Conservation (phyloP, 2,888 invertebrate species). For the Patella pellucida region DNA sequence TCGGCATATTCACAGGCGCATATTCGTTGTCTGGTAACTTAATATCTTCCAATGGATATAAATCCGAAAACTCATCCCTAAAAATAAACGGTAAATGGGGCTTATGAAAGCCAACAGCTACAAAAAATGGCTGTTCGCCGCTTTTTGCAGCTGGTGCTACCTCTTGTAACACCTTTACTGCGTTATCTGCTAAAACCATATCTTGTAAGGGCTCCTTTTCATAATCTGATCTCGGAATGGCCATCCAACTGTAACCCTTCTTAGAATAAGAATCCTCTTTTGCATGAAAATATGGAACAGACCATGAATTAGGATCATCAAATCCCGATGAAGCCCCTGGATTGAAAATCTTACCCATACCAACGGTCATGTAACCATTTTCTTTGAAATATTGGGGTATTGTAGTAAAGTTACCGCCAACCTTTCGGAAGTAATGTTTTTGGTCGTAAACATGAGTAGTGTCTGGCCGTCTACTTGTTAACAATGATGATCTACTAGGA, state of each 20-base stretch:
- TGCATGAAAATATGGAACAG: slow-evolving; percentile 13
- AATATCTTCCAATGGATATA: slow-evolving; percentile 48
- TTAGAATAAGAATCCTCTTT: slow-evolving; percentile 17
- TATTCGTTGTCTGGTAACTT: slow-evolving; percentile 41
- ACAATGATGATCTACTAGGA: slow-evolving; percentile 88
- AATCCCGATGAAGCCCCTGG: slow-evolving; percentile 73
- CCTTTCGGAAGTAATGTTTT: slow-evolving; percentile 82
- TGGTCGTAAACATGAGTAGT: slow-evolving; percentile 85
- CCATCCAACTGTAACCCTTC: slow-evolving; percentile 38
- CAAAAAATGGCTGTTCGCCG: slow-evolving; percentile 78
- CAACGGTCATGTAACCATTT: slow-evolving; percentile 83
- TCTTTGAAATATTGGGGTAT: slow-evolving; percentile 88
- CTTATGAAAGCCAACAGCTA: slow-evolving; percentile 81
- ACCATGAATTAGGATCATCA: slow-evolving; percentile 74
- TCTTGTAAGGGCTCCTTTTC: slow-evolving; percentile 81
- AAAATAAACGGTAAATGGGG: slow-evolving; percentile 79
- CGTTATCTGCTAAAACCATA: slow-evolving; percentile 79
- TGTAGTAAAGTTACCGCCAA: slow-evolving; percentile 86
- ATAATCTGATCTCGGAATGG: slow-evolving; percentile 34
- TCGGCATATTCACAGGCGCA: slow-evolving; percentile 46
- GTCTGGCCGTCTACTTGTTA: slow-evolving; percentile 89
- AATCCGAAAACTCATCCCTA: slow-evolving; percentile 82
- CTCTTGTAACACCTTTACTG: slow-evolving; percentile 76
- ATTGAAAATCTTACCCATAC: slow-evolving; percentile 89
- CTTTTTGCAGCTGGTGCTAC: slow-evolving; percentile 45